These are phyloP conservation scores for Pelmatolapia mariae DNA, from an alignment of 2,113 vertebrate species.

Conservation along the genomic window DNA sequence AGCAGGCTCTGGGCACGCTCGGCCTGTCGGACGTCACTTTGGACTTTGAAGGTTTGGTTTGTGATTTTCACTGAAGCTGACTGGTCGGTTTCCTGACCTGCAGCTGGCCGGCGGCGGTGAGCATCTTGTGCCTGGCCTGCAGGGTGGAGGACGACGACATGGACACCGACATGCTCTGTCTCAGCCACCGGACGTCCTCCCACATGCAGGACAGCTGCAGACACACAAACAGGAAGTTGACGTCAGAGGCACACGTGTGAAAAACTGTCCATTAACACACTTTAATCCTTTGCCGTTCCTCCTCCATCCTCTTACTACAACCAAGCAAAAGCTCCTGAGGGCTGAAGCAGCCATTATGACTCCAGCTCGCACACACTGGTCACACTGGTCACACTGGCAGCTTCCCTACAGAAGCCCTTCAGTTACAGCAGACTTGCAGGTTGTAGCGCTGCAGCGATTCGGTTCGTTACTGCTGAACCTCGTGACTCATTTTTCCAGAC, in stretches of 20 bases:
- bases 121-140: constrained; percentile 94
- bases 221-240: neutral
- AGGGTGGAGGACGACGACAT: constrained; percentile 89
- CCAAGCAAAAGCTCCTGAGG: neutral
- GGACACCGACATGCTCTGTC: constrained; percentile 86
- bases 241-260: neutral
- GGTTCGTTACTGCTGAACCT: neutral
- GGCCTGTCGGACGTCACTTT: neutral
- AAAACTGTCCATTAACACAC: neutral
- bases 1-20: neutral
- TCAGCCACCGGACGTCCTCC: constrained; percentile 95
- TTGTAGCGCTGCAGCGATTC: neutral
- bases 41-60: neutral
- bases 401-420: neutral
- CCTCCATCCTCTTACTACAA: neutral
- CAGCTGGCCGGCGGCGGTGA: constrained; percentile 85
- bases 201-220: constrained; percentile 95
- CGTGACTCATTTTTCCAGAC: neutral
- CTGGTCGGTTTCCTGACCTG: constrained; percentile 76
- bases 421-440: neutral
- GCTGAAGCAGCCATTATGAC: neutral
- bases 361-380: neutral
- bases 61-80: neutral
- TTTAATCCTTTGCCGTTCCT: neutral
- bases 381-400: neutral